phyloP scores from a whole-genome alignment of 1,140 invertebrate species.

The Macrosteles quadrilineatus region DNA sequence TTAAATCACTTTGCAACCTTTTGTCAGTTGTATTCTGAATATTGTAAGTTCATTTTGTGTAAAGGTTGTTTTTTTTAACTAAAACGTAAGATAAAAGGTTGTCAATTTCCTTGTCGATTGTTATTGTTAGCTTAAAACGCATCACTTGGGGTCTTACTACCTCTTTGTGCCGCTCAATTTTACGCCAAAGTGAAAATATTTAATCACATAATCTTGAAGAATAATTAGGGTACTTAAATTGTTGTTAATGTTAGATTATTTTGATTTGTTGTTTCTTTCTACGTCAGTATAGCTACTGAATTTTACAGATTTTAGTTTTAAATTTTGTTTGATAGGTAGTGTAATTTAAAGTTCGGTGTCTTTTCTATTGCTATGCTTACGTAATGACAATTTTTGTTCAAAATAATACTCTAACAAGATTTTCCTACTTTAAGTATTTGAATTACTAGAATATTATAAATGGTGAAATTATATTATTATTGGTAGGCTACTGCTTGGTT shows the following conservation, averaged over 20 bases:
- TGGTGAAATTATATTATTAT: no score
- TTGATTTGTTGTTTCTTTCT: no score
- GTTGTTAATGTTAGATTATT: slow-evolving; percentile 7
- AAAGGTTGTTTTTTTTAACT: background rate
- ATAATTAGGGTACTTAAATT: background rate
- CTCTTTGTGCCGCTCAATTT: slow-evolving; percentile 11
- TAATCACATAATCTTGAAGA: background rate
- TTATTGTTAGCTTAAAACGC: background rate
- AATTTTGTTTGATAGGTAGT: background rate
- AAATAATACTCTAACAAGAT: no score
- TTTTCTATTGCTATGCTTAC: no score
- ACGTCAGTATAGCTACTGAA: no score
- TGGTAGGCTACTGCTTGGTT: no score
- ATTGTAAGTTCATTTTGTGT: background rate
- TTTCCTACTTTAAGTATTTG: no score
- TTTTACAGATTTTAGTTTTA: no score
- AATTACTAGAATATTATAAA: no score
- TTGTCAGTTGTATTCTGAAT: background rate
- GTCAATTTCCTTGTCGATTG: background rate
- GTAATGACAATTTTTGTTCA: no score
- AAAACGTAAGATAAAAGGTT: background rate
- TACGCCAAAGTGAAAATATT: slow-evolving; percentile 18
- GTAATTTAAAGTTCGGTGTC: no score
- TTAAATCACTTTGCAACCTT: background rate
- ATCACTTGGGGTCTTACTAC: no score